These are phyloP conservation scores for Cliona cf. orientalis DNA, from an alignment of 37 sponge, comb jelly and placozoan genomes.

Conservation along the genomic window DNA sequence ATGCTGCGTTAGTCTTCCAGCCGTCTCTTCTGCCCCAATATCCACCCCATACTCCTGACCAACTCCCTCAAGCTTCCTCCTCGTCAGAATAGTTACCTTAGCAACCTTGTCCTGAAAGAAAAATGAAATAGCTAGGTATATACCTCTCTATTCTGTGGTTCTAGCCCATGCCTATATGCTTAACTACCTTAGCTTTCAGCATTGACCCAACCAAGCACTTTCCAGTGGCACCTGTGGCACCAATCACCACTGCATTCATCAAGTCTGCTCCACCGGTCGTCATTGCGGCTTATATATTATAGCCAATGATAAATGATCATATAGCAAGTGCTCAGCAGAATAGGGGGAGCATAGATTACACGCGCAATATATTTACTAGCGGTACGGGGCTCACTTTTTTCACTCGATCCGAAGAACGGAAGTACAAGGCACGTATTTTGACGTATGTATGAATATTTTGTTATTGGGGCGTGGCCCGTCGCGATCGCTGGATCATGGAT, in stretches of 20 bases:
- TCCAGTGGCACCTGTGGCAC: conserved; percentile 84
- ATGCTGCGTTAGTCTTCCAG: conserved; percentile 73
- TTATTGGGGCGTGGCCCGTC: too few relatives aligned
- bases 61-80: conserved; percentile 47
- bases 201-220: conserved; percentile 60
- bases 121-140: background rate
- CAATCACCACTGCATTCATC: conserved; percentile 78
- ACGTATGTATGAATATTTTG: too few relatives aligned
- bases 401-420: too few relatives aligned
- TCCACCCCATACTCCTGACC: conserved; percentile 57
- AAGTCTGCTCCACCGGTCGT: too few relatives aligned
- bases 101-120: conserved; percentile 39
- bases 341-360: too few relatives aligned
- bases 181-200: conserved; percentile 53
- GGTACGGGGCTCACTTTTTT: too few relatives aligned
- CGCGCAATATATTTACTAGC: too few relatives aligned
- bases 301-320: too few relatives aligned
- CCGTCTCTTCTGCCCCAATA: conserved; percentile 35
- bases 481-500: too few relatives aligned
- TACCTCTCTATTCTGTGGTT: background rate
- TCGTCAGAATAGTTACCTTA: conserved; percentile 62
- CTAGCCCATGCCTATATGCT: background rate
- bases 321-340: too few relatives aligned
- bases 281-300: too few relatives aligned
- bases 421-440: too few relatives aligned